A percentile compares a stretch with the other conserved stretches of the same genome.
These are phyloP conservation scores for Picathartes gymnocephalus DNA, from an alignment of 2,113 vertebrate genomes.

Conservation along the genomic window DNA sequence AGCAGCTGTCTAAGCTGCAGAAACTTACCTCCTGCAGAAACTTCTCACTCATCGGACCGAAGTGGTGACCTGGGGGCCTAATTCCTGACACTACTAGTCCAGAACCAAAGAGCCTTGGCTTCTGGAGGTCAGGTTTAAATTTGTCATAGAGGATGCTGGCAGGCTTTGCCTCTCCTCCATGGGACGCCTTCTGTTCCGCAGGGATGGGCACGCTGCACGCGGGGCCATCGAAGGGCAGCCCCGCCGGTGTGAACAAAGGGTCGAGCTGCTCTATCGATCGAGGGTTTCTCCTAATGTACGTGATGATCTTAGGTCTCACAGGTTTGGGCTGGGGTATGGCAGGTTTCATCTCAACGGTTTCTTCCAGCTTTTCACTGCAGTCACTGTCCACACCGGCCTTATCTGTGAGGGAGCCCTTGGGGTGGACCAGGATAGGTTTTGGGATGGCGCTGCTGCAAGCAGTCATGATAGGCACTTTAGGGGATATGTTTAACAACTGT, in stretches of 20 bases:
- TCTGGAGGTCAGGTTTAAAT: slow-evolving; percentile 86
- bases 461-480: slow-evolving; percentile 78
- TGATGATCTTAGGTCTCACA: slow-evolving; percentile 94
- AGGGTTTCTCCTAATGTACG: slow-evolving; percentile 86
- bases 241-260: slow-evolving; percentile 54
- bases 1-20: not conserved
- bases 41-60: slow-evolving; percentile 77
- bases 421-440: slow-evolving; percentile 78
- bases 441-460: slow-evolving; percentile 79
- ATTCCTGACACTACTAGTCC: slow-evolving; percentile 77
- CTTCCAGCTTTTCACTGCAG: slow-evolving; percentile 71
- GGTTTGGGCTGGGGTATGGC: slow-evolving; percentile 84
- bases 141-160: slow-evolving; percentile 80
- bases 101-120: slow-evolving; percentile 76
- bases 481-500: slow-evolving; percentile 63
- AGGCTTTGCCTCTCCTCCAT: slow-evolving; percentile 67
- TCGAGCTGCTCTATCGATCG: slow-evolving; percentile 75
- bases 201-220: slow-evolving; percentile 64
- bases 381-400: slow-evolving; percentile 53
- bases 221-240: slow-evolving; percentile 68
- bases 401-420: slow-evolving; percentile 55
- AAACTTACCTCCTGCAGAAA: slow-evolving; percentile 83
- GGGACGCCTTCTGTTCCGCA: slow-evolving; percentile 66
- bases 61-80: slow-evolving; percentile 74
- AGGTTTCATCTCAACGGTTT: slow-evolving; percentile 69